phyloP scores from a whole-genome alignment of 2,888 invertebrate genomes.

The Caenorhabditis sinica region DNA sequence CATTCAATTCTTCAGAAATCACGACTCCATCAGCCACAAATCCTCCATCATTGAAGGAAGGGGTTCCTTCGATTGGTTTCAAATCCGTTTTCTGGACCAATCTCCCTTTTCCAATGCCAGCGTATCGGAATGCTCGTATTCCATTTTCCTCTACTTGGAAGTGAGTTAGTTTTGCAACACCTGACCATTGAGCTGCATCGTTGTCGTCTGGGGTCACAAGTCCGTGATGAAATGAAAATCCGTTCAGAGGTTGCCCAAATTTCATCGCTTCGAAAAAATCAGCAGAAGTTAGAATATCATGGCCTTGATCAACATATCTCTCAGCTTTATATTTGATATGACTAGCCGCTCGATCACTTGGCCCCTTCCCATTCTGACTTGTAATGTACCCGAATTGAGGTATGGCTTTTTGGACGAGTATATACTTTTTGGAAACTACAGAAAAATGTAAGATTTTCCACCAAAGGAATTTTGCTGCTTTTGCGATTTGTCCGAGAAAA shows the following conservation, averaged over 20 bases:
- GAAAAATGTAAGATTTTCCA: too few relatives aligned
- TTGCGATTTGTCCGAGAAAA: too few relatives aligned
- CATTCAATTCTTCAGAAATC: not conserved
- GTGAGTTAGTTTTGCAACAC: not conserved
- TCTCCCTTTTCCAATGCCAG: not conserved
- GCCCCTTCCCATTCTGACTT: constrained; percentile 33
- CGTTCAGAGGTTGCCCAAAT: not conserved
- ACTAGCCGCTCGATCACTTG: constrained; percentile 22
- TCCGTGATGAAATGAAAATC: constrained; percentile 4
- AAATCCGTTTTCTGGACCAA: not conserved
- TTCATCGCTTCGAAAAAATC: not conserved
- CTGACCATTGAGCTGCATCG: constrained; percentile 1
- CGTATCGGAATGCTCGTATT: constrained; percentile 5
- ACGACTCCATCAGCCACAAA: not conserved
- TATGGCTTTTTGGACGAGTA: too few relatives aligned
- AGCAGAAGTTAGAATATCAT: not conserved
- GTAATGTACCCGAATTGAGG: too few relatives aligned
- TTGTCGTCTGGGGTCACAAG: not conserved
- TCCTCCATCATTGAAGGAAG: not conserved
- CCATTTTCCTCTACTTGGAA: constrained; percentile 17
- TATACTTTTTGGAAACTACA: too few relatives aligned
- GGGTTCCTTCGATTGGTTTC: not conserved
- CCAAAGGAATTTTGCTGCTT: too few relatives aligned
- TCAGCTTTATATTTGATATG: constrained; percentile 10
- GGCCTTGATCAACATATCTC: not conserved